These are phyloP conservation scores for Mizuhopecten yessoensis DNA, from an alignment of 1,140 invertebrate genomes.

Conservation along the genomic window DNA sequence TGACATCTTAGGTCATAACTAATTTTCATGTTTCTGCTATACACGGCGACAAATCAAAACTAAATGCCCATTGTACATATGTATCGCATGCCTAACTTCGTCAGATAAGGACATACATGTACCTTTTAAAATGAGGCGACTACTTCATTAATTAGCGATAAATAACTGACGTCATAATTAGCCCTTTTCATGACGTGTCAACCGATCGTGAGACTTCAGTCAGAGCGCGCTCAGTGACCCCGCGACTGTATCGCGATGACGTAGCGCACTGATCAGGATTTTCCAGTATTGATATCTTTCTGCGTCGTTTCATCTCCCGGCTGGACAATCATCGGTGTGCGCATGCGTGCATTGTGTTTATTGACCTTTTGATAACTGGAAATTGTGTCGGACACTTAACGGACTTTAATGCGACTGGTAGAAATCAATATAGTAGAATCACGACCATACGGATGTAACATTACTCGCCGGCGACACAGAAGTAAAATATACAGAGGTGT, in stretches of 20 bases:
- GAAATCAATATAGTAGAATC: not conserved
- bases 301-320: not conserved
- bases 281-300: conserved; percentile 22
- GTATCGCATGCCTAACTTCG: too few species aligned
- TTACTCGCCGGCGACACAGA: not conserved
- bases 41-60: too few species aligned
- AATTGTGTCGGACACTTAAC: conserved; percentile 3
- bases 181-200: not conserved
- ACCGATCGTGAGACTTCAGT: not conserved
- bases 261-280: not conserved
- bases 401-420: not conserved
- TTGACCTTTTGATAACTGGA: conserved; percentile 13
- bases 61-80: too few species aligned
- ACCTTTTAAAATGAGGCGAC: too few species aligned
- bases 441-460: not conserved
- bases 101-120: too few species aligned
- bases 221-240: not conserved
- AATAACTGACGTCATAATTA: not conserved
- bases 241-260: not conserved
- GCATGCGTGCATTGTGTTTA: not conserved
- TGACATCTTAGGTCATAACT: too few species aligned
- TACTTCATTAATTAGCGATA: not conserved
- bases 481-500: not conserved
- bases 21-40: too few species aligned
- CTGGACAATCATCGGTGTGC: conserved; percentile 2